Evolutionary conservation across 2,888 invertebrate species (phyloP).

Genomic region (Minunthozetes semirufus): DNA sequence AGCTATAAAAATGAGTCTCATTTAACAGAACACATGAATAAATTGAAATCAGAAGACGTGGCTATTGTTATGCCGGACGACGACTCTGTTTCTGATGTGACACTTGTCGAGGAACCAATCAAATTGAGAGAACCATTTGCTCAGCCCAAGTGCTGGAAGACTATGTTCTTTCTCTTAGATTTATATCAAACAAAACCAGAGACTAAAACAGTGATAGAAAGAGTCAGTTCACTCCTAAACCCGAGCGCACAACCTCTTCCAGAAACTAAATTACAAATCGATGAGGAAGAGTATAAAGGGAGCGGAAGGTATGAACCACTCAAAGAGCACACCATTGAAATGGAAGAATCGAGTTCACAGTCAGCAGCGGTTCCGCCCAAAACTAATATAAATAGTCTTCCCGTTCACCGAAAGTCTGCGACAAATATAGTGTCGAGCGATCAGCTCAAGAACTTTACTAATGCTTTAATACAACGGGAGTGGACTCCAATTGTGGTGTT

Average conservation of each 20-base stretch:
- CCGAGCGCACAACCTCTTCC: background rate
- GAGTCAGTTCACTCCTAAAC: slow-evolving; percentile 8
- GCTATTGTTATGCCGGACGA: slow-evolving; percentile 21
- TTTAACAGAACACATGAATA: background rate
- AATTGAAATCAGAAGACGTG: background rate
- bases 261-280: slow-evolving; percentile 38
- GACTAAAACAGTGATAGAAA: slow-evolving; percentile 71
- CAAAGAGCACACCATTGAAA: slow-evolving; percentile 43
- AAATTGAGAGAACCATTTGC: slow-evolving; percentile 16
- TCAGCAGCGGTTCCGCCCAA: slow-evolving; percentile 33
- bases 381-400: background rate
- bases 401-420: slow-evolving; percentile 32
- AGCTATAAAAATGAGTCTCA: slow-evolving; percentile 10
- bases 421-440: slow-evolving; percentile 35
- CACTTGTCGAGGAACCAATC: slow-evolving; percentile 49
- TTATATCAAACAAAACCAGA: slow-evolving; percentile 91
- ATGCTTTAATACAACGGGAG: slow-evolving; percentile 43
- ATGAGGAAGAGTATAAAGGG: slow-evolving; percentile 54
- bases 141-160: slow-evolving; percentile 81
- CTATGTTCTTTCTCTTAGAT: slow-evolving; percentile 82
- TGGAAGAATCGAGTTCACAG: slow-evolving; percentile 45
- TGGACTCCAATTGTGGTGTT: slow-evolving; percentile 47
- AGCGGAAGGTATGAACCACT: slow-evolving; percentile 56
- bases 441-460: slow-evolving; percentile 35
- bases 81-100: slow-evolving; percentile 43